A percentile compares a stretch with the other conserved stretches of the same genome.
Conservation (phyloP, 2,113 vertebrate genomes). For the Sorex fumeus region DNA sequence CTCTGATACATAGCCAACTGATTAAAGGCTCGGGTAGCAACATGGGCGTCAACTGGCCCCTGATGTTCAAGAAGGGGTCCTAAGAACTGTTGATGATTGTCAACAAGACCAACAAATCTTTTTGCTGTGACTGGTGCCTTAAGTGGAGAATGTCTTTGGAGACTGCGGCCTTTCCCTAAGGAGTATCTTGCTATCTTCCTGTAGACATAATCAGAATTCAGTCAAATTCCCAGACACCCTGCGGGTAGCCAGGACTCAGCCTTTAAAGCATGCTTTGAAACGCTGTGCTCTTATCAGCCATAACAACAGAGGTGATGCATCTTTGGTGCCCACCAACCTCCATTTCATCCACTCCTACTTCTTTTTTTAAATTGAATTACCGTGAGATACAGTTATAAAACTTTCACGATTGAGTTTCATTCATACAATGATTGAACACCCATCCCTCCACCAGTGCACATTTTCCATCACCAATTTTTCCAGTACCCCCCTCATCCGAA, state of each 20-base stretch:
- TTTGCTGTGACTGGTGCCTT: background rate
- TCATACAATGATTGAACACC: too few species aligned
- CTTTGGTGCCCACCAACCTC: background rate
- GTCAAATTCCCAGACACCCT: background rate
- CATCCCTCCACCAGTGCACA: too few species aligned
- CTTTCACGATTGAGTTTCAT: too few species aligned
- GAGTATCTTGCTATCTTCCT: background rate
- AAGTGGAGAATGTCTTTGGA: background rate
- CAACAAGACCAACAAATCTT: too few species aligned
- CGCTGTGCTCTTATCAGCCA: background rate
- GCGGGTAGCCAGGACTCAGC: background rate
- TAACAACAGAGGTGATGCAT: background rate
- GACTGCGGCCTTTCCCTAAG: background rate
- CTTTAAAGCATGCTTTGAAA: background rate
- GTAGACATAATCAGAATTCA: background rate
- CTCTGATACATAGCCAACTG: background rate
- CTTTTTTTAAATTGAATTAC: too few species aligned
- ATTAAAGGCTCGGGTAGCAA: background rate
- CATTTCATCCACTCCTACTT: background rate
- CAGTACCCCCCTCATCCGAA: too few species aligned
- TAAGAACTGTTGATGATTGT: too few species aligned
- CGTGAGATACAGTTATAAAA: too few species aligned
- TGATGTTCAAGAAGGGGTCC: background rate
- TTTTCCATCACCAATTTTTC: too few species aligned
- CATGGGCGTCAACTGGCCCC: background rate